Percentiles rank a stretch among this genome's conserved stretches.
These are phyloP conservation scores for Arenaria interpres DNA, from an alignment of 2,113 vertebrate genomes.

Conservation along the genomic window DNA sequence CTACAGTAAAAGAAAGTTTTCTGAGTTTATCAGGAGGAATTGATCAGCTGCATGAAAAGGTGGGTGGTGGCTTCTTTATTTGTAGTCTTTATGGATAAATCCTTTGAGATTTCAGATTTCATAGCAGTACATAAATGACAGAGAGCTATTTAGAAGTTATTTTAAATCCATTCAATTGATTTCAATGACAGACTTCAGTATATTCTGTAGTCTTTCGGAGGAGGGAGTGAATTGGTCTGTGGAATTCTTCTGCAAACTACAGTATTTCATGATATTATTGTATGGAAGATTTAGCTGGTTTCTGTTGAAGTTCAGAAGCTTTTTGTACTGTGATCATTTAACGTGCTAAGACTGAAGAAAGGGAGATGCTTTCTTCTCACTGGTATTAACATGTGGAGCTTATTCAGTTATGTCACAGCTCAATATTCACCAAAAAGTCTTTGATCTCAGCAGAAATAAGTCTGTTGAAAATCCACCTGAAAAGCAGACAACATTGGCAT, in stretches of 20 bases:
- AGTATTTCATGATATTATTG: neutral
- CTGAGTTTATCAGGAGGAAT: slow-evolving; percentile 50
- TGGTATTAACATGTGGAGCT: neutral
- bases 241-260: neutral
- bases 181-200: neutral
- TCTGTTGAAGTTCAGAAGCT: neutral
- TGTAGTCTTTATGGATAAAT: neutral
- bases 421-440: neutral
- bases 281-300: neutral
- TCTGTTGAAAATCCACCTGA: neutral
- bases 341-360: neutral
- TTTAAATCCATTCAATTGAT: neutral
- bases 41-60: slow-evolving; percentile 66
- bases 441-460: neutral
- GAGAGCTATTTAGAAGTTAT: neutral
- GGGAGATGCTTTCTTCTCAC: neutral
- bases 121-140: neutral
- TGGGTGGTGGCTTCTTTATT: slow-evolving; percentile 3
- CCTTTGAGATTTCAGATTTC: neutral
- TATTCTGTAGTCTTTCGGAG: neutral
- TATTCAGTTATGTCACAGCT: neutral
- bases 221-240: neutral
- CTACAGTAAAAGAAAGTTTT: slow-evolving; percentile 48
- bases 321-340: neutral
- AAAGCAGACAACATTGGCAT: neutral